A percentile compares a stretch with the other conserved stretches of the same genome.
Conservation (phyloP, 2,797 vertebrate species). For the Rhinichthys osculus region DNA sequence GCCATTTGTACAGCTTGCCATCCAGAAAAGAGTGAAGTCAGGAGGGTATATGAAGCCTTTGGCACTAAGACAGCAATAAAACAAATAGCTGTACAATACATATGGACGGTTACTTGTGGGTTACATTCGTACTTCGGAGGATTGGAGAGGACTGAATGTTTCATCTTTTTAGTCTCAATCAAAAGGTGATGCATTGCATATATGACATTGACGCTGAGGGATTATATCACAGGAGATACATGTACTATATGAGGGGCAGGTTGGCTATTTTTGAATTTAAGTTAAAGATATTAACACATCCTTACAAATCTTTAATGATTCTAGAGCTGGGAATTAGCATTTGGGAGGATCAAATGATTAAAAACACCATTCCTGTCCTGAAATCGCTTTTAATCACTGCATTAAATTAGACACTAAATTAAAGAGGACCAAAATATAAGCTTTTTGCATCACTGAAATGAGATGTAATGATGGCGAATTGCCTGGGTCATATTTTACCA, state of each 20-base stretch:
- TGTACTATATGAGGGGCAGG: conserved; percentile 13
- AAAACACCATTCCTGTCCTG: conserved; percentile 49
- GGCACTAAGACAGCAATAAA: conserved; percentile 59
- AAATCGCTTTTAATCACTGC: conserved; percentile 42
- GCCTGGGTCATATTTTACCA: not conserved
- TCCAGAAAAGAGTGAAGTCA: conserved; percentile 49
- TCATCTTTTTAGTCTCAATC: conserved; percentile 44
- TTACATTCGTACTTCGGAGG: conserved; percentile 59
- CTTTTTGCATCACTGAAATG: conserved; percentile 41
- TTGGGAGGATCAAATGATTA: conserved; percentile 45
- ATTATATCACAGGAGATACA: not conserved
- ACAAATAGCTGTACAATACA: conserved; percentile 40
- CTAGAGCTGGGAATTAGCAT: conserved; percentile 44
- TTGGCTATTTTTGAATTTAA: conserved; percentile 9
- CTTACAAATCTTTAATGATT: conserved; percentile 42
- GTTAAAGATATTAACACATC: conserved; percentile 25
- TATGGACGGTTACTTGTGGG: conserved; percentile 53
- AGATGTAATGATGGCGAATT: conserved; percentile 23
- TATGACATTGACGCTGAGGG: conserved; percentile 53
- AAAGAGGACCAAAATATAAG: conserved; percentile 16
- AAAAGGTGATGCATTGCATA: conserved; percentile 61
- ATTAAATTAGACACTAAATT: conserved; percentile 30
- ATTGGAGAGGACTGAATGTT: conserved; percentile 50
- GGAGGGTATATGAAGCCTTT: conserved; percentile 52
- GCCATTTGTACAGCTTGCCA: conserved; percentile 61